These are phyloP conservation scores for Frankliniella intonsa DNA, from an alignment of 2,888 invertebrate species.

Conservation along the genomic window DNA sequence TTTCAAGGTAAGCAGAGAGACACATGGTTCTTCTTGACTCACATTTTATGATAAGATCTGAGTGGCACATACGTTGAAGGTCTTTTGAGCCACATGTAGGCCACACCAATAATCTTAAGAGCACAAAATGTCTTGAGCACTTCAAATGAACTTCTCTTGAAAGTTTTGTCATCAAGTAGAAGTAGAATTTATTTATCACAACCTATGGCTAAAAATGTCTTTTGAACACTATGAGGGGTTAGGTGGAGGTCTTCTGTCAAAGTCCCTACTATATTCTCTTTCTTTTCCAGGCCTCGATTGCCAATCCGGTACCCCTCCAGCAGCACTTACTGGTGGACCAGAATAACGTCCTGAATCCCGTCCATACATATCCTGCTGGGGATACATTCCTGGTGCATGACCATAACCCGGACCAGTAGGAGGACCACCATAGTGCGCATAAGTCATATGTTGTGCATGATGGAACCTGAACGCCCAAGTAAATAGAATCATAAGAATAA, in stretches of 20 bases:
- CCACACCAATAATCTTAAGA: neutral
- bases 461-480: slow-evolving; percentile 35
- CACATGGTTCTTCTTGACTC: neutral
- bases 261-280: slow-evolving; percentile 55
- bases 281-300: slow-evolving; percentile 50
- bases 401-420: slow-evolving; percentile 52
- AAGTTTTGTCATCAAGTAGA: neutral
- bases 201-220: neutral
- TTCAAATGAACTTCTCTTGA: neutral
- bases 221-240: slow-evolving; percentile 37
- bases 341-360: neutral
- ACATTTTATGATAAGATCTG: neutral
- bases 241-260: slow-evolving; percentile 58
- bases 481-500: too few species aligned
- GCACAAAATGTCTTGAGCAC: neutral
- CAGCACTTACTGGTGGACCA: neutral
- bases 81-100: neutral
- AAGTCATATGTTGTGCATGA: slow-evolving; percentile 36
- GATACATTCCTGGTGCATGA: slow-evolving; percentile 41
- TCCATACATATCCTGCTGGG: neutral
- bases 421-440: slow-evolving; percentile 43
- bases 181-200: slow-evolving; percentile 1
- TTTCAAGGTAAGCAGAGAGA: neutral
- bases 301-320: slow-evolving; percentile 44
- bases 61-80: slow-evolving; percentile 2